Evolutionary conservation across 2,888 invertebrate genomes (phyloP), one percentile per base, ranked within the genome.

Genomic region (Cosmopolites sordidus): DNA sequence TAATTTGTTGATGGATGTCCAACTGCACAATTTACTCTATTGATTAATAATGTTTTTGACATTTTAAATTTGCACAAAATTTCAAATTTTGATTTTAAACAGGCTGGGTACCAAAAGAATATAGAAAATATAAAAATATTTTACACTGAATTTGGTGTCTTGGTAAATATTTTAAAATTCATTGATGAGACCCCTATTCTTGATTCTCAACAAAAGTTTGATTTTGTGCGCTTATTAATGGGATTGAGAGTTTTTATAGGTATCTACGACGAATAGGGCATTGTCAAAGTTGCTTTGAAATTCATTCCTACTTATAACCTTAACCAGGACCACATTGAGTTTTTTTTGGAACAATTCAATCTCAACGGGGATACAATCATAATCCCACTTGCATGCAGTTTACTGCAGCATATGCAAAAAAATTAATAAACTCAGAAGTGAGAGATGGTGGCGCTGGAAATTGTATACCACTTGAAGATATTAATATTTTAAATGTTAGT

Each of bases 41-140:
- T 43, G 18, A 44, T 58, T 2, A 58, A 58, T 52, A 30, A 48
- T 51, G 45, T 42, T 27, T 56, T 58, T 42, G 58, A 58, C 41
- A 51, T 58, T 42, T 45, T 56, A 17, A 56, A 56, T 52, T 56
- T 51, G 3, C 56, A 52, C 22, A 56, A 52, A 52, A 55, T 58
- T 18, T 47, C 54, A 4, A 50, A 57, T 47, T 54, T 54, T 33
- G 40, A 18, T n/a, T n/a, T n/a, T 42, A 52, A 55, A 47, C 54
- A 55, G 38, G 57, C 54, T 44, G 41, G 17, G 9, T 49, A 41
- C 22, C 9, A 15, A 29, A 49, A 42, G 30, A 54, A 54, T 45
- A 49, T 49, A n/a, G 40, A 44, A 15, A 22, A 22, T 14, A 54
- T 43, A 16, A 54, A 29, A 49, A 16, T 27, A 56, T 27, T 27